These are phyloP conservation scores for Perca schrenkii DNA, from an alignment of 2,113 vertebrate genomes.

Conservation along the genomic window DNA sequence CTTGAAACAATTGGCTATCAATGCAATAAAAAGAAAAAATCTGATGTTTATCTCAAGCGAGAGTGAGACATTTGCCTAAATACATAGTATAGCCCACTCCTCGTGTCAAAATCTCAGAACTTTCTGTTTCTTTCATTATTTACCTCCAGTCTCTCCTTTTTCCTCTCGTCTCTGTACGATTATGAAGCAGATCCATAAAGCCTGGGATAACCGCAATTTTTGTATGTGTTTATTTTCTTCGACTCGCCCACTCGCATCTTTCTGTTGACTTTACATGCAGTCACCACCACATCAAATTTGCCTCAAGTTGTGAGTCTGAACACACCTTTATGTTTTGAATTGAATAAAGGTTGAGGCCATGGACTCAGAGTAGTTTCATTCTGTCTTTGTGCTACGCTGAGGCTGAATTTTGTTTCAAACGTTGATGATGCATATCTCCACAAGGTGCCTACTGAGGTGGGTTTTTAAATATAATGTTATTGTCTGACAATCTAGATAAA, in stretches of 20 bases:
- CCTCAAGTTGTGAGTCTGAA: not conserved
- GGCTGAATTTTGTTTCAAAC: conserved; percentile 25
- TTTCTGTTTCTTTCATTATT: too few species aligned
- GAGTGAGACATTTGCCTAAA: not conserved
- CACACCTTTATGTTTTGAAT: conserved; percentile 2
- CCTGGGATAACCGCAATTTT: too few species aligned
- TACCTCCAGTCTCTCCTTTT: too few species aligned
- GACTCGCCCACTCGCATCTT: not conserved
- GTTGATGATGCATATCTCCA: conserved; percentile 40
- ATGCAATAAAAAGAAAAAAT: not conserved
- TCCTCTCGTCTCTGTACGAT: too few species aligned
- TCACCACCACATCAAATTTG: not conserved
- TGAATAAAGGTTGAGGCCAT: conserved; percentile 12
- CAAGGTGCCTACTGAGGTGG: conserved; percentile 29
- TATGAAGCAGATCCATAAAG: too few species aligned
- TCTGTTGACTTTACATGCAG: not conserved
- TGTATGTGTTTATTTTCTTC: not conserved
- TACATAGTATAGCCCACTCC: not conserved
- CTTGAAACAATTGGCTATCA: not conserved
- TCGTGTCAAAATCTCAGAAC: too few species aligned
- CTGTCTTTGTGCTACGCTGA: conserved; percentile 10
- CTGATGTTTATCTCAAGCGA: not conserved
- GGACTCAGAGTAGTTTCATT: conserved; percentile 12
- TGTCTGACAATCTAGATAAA: not conserved
- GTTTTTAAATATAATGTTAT: conserved; percentile 15